Conservation (phyloP, 2,113 vertebrate species). For the Scartelaos histophorus region DNA sequence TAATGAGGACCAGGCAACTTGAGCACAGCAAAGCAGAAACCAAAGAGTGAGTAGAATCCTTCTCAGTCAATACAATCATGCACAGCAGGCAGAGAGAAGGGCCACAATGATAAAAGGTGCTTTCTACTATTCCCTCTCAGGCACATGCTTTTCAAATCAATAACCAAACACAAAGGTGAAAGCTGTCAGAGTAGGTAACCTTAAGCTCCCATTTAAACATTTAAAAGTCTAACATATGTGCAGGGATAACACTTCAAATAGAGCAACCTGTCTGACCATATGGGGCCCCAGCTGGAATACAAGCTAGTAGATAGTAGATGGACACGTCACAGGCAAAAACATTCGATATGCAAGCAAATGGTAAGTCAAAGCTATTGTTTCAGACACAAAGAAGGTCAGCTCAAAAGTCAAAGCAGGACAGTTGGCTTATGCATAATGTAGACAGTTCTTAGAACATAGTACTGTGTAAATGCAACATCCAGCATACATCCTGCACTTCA, state of each 20-base stretch:
- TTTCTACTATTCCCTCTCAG: conserved; percentile 7
- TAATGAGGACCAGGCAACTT: conserved; percentile 56
- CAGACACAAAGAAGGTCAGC: conserved; percentile 34
- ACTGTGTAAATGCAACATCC: conserved; percentile 4
- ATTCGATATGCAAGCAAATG: conserved; percentile 36
- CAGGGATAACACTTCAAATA: conserved; percentile 43
- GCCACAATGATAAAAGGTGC: conserved; percentile 16
- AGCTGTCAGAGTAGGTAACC: conserved; percentile 44
- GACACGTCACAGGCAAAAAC: conserved; percentile 47
- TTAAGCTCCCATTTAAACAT: conserved; percentile 55
- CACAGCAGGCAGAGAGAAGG: conserved; percentile 17
- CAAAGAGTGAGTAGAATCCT: conserved; percentile 33
- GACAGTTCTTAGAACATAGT: background rate
- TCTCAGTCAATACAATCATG: conserved; percentile 35
- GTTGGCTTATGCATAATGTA: conserved; percentile 15
- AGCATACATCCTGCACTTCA: conserved; percentile 12
- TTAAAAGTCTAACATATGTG: conserved; percentile 62
- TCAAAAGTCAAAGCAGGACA: conserved; percentile 46
- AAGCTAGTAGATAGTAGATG: conserved; percentile 42
- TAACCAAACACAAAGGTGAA: conserved; percentile 19
- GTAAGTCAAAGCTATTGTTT: conserved; percentile 43
- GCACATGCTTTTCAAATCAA: conserved; percentile 35
- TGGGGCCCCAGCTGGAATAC: conserved; percentile 46
- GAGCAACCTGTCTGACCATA: conserved; percentile 55
- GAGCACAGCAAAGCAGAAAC: conserved; percentile 39